Percentiles rank a stretch among this genome's conserved stretches.
phyloP scores from a whole-genome alignment of 2,888 invertebrate genomes.

The Alsophila aescularia region DNA sequence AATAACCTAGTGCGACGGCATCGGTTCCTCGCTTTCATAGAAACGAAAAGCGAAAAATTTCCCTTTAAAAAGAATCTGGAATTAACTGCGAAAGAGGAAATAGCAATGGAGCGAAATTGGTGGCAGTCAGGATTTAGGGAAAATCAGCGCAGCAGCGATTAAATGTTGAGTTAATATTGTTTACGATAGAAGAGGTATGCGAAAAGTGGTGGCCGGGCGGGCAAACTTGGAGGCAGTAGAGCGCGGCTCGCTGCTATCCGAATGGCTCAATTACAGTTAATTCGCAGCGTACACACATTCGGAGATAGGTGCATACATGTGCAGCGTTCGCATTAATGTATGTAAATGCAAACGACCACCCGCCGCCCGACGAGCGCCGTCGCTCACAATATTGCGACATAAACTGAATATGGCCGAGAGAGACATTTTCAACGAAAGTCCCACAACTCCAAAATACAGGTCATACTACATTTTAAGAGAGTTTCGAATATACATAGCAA shows the following conservation, averaged over 20 bases:
- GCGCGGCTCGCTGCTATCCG: constrained; percentile 72
- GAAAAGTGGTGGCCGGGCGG: constrained; percentile 51
- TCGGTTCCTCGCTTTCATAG: constrained; percentile 57
- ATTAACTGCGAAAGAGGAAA: constrained; percentile 30
- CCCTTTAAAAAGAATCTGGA: constrained; percentile 35
- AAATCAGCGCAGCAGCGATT: constrained; percentile 33
- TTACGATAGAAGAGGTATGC: constrained; percentile 41
- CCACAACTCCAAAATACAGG: constrained; percentile 60
- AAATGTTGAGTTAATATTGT: constrained; percentile 43
- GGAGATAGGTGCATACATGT: constrained; percentile 75
- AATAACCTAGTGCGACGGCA: constrained; percentile 68
- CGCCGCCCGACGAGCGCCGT: constrained; percentile 71
- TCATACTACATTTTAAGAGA: constrained; percentile 61
- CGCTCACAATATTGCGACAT: constrained; percentile 83
- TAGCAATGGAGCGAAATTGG: constrained; percentile 18
- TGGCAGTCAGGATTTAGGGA: constrained; percentile 13
- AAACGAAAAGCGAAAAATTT: constrained; percentile 42
- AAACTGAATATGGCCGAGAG: constrained; percentile 80
- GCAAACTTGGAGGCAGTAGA: constrained; percentile 66
- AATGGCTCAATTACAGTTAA: constrained; percentile 85
- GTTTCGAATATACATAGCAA: constrained; percentile 46
- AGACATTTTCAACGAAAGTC: constrained; percentile 76
- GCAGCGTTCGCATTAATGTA: constrained; percentile 80
- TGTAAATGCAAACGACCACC: constrained; percentile 83
- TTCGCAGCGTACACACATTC: constrained; percentile 82